Conservation (phyloP, 2,113 vertebrate species). For the Saccopteryx bilineata region DNA sequence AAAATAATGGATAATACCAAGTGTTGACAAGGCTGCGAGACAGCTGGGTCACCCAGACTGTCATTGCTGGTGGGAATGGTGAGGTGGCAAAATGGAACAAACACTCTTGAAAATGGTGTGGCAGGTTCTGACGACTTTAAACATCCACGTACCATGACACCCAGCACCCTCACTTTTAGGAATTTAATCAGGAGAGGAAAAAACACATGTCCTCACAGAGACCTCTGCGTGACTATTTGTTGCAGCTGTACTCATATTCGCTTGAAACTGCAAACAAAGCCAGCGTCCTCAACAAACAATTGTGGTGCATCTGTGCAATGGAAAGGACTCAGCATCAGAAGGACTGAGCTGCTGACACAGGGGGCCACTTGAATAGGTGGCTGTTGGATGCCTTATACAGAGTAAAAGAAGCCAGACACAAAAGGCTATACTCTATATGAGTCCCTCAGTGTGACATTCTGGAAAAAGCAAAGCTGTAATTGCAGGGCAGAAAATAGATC, state of each 20-base stretch:
- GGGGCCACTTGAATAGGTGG: not conserved
- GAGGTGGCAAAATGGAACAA: not conserved
- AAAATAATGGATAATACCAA: not conserved
- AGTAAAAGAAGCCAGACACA: not conserved
- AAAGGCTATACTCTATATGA: not conserved
- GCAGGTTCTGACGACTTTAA: not conserved
- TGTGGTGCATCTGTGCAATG: not conserved
- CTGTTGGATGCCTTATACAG: not conserved
- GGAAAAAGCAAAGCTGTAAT: not conserved
- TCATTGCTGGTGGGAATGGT: not conserved
- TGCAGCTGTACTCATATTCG: not conserved
- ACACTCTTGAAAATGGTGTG: not conserved
- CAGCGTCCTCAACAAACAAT: not conserved
- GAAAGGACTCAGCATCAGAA: not conserved
- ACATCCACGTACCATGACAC: not conserved
- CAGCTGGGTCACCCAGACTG: not conserved
- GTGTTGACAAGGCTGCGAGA: not conserved
- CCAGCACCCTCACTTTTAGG: not conserved
- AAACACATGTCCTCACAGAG: not conserved
- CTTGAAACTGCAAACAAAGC: not conserved
- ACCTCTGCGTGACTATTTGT: not conserved
- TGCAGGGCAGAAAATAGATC: not conserved
- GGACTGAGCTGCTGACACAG: not conserved
- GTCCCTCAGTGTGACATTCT: not conserved
- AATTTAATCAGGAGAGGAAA: not conserved